Conservation (phyloP, 2,888 invertebrate species). For the Oscheius sp. region DNA sequence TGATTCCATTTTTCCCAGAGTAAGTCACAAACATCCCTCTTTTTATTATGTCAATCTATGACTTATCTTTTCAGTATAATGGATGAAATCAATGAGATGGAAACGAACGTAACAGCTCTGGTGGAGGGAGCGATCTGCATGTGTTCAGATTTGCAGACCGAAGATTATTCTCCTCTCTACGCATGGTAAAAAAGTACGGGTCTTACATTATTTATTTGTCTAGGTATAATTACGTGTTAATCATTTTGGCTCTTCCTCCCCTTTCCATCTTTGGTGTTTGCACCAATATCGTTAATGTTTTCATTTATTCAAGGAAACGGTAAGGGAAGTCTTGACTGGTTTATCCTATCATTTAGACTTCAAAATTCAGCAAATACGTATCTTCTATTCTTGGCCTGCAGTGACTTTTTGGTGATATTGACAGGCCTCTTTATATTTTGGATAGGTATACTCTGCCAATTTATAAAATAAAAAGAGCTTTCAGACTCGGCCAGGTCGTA, state of each 20-base stretch:
- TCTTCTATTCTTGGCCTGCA: conserved; percentile 69
- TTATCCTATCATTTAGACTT: conserved; percentile 36
- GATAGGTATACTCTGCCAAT: conserved; percentile 55
- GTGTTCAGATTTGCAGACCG: conserved; percentile 70
- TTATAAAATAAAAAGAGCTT: neutral
- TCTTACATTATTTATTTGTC: conserved; percentile 16
- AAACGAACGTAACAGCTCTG: conserved; percentile 35
- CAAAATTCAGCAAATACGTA: conserved; percentile 71
- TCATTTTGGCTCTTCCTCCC: conserved; percentile 68
- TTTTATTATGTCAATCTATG: neutral
- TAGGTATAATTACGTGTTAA: conserved; percentile 62
- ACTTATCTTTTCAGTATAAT: conserved; percentile 49
- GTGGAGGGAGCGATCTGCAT: conserved; percentile 53
- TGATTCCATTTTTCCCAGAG: conserved; percentile 56
- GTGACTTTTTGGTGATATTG: conserved; percentile 72
- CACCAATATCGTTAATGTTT: conserved; percentile 72
- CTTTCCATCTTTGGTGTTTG: conserved; percentile 72
- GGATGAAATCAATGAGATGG: conserved; percentile 51
- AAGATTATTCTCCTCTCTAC: conserved; percentile 71
- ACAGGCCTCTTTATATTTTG: conserved; percentile 73
- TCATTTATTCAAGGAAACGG: conserved; percentile 68
- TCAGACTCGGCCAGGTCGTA: conserved; percentile 60
- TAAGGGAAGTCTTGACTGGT: conserved; percentile 12
- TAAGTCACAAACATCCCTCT: conserved; percentile 34
- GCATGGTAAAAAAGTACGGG: conserved; percentile 57